Base-by-base conservation (phyloP, 1,140 invertebrate genomes). In the Conus betulinus region DNA sequence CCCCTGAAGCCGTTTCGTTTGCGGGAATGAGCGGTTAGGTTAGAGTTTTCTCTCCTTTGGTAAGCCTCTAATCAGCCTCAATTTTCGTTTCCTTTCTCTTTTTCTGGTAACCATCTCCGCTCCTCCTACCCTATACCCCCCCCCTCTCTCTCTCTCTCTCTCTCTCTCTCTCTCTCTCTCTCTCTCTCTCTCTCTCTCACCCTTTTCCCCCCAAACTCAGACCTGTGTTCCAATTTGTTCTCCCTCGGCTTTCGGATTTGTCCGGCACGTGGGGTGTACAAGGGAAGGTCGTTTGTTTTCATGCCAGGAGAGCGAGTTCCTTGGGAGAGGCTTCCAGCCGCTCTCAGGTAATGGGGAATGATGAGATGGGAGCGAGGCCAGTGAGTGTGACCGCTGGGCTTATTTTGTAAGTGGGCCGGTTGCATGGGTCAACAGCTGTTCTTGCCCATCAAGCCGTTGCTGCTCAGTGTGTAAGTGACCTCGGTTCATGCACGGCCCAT, bases 131-230 rank as follows among this genome's bases (percentile, higher is more conserved):
- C 17, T 63, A 13, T 63, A 20, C 10, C 60, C 74, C n/a, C 74
- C 27, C 74, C n/a, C 74, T 78, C 74, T 78, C 74, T 78, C 74
- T 78, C 74, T 78, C 3, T 78, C 74, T 78, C 74, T 78, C 78
- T 79, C 78, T 79, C 78, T 27, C 78, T 79, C 78, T 39, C 25
- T 79, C 27, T 79, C 13, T 71, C 8, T 71, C 67, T 20, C 13
- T 71, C 67, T 20, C 20, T 71, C 20, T 71, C 67, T 71, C 67
- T n/a, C 17, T 20, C 60, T 63, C 60, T 63, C 60, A 2, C 60
- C 4, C 60, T 63, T 20, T 4, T 4, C 60, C 13, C 67, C 4
- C 67, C 67, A 71, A 71, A 71, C 6, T 20, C 23, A 1, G 67
- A 71, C 67, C 4, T 23, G 67, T 71, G 67, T 71, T 71, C 67